Evolutionary conservation across 2,797 vertebrate genomes (phyloP).

Genomic region (Chelon auratus): DNA sequence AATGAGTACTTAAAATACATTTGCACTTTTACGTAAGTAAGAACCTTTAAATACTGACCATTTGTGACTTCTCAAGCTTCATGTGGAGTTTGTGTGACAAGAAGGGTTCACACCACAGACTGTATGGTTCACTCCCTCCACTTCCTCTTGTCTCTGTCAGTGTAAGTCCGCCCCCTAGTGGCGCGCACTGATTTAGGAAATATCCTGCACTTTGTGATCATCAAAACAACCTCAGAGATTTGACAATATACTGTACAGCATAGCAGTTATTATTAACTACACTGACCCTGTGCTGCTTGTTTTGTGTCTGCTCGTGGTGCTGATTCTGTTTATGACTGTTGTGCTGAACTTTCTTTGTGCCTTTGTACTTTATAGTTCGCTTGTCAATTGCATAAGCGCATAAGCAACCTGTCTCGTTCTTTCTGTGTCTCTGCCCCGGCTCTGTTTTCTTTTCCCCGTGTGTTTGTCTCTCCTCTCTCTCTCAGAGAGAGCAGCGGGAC

Average conservation of each 20-base stretch:
- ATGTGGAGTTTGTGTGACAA: conserved; percentile 13
- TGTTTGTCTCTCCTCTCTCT: conserved; percentile 60
- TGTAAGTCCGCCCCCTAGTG: conserved; percentile 72
- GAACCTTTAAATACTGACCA: neutral
- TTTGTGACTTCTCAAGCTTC: conserved; percentile 10
- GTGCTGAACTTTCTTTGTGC: conserved; percentile 16
- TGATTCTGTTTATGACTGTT: conserved; percentile 35
- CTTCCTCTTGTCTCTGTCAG: conserved; percentile 47
- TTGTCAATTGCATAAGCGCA: conserved; percentile 44
- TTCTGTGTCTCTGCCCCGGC: conserved; percentile 55
- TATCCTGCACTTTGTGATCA: conserved; percentile 26
- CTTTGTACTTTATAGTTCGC: conserved; percentile 23
- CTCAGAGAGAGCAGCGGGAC: conserved; percentile 91
- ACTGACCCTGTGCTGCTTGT: conserved; percentile 3
- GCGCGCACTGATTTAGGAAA: conserved; percentile 17
- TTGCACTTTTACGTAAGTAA: neutral
- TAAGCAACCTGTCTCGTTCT: conserved; percentile 58
- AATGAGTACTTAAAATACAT: neutral
- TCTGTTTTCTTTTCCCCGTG: conserved; percentile 39
- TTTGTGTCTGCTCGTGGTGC: neutral
- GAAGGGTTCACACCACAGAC: conserved; percentile 26
- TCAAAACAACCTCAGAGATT: conserved; percentile 18
- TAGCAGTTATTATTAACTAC: neutral
- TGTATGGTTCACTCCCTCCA: conserved; percentile 38
- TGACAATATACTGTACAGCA: neutral